phyloP scores from a whole-genome alignment of 2,113 vertebrate species.

The Trachemys scripta region DNA sequence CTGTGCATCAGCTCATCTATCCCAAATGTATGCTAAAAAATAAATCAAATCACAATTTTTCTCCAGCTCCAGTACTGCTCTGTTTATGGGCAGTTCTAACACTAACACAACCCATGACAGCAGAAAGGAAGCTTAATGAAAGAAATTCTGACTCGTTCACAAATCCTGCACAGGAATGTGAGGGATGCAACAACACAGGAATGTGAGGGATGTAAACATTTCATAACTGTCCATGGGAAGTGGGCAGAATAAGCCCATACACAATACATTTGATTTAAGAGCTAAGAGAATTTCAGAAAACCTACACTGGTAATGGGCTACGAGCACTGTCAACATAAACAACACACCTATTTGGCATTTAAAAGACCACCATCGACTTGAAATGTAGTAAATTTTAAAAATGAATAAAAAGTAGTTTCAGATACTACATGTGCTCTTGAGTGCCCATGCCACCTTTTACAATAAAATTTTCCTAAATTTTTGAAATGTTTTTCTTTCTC shows the following conservation, averaged over 20 bases:
- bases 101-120: background rate
- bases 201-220: background rate
- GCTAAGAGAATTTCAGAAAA: background rate
- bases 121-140: conserved; percentile 47
- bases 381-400: background rate
- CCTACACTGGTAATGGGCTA: background rate
- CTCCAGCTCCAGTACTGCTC: background rate
- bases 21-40: conserved; percentile 2
- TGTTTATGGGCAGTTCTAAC: background rate
- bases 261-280: background rate
- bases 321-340: background rate
- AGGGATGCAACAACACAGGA: background rate
- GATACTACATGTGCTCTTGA: fast-evolving
- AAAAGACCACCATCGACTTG: background rate
- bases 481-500: background rate
- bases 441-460: background rate
- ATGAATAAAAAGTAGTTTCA: conserved; percentile 5
- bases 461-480: background rate
- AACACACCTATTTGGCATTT: background rate
- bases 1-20: conserved; percentile 7
- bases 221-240: conserved; percentile 26
- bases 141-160: conserved; percentile 44
- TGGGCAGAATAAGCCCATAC: background rate
- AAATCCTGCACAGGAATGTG: conserved; percentile 15
- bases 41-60: background rate